Evolutionary conservation across 1,140 invertebrate species (phyloP), one percentile per base, ranked within the genome.

Genomic region (Drosophila parabipectinata): DNA sequence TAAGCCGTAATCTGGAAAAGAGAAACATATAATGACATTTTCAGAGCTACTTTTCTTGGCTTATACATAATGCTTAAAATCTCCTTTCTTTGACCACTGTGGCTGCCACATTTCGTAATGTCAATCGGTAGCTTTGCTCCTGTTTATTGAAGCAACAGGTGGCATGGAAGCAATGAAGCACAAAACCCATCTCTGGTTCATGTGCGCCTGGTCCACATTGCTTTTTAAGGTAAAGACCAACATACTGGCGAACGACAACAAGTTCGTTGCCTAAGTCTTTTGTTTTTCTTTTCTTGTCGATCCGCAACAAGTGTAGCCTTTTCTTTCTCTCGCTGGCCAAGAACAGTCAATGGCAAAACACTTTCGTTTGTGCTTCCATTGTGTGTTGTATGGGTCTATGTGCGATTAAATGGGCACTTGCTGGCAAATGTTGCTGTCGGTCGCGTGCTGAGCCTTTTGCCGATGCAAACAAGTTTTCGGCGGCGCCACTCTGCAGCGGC

Each of bases 251-350:
- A 62, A 60, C 56, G 52, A 52, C 72, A 39, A 66, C 78, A 51
- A 87, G 82, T 87, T 85, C 74, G 82, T 78, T 82, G 82, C 64
- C 58, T 72, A 81, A 87, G 82, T 85, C 78, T 85, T 85, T 87
- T 88, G 78, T 73, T 63, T 73, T 51, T 67, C 41, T 52, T n/a
- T 26, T 18, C 14, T 14, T 44, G 48, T 52, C 32, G 56, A 41
- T n/a, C 24, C 44, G 48, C 44, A 28, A 9, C 28, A 14, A 15
- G 7, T 24, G 18, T 14, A 32, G 37, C 12, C 37, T 21, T 48
- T 39, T 72, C 52, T 61, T 71, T 72, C 55, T 47, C 15, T 59
- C 10, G 57, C 37, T 45, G 71, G 18, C 47, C 74, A 75, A 87
- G 82, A 87, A 85, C 75, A 60, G 64, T 69, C 64, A 48, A 39